These are phyloP conservation scores for Chaetogeoica ovagalla DNA, from an alignment of 2,888 invertebrate genomes.

Conservation along the genomic window DNA sequence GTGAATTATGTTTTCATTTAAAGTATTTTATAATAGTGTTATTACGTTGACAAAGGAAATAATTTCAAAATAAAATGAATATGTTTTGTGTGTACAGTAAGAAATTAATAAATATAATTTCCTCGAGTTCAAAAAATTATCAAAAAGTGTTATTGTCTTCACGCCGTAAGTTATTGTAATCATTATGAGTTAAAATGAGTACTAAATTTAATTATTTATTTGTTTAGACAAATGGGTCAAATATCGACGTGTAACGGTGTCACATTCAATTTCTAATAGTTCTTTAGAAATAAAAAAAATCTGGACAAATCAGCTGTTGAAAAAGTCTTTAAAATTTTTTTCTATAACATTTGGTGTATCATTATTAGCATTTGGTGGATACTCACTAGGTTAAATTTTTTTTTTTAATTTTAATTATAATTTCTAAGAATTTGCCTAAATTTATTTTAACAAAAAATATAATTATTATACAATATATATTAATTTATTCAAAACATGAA, in stretches of 20 bases:
- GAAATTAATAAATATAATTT: not conserved
- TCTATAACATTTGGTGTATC: conserved; percentile 28
- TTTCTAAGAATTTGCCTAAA: too few relatives aligned
- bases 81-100: not conserved
- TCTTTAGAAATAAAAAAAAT: not conserved
- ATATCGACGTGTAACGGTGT: not conserved
- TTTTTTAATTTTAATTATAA: not conserved
- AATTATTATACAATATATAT: too few relatives aligned
- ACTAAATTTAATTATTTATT: not conserved
- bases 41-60: not conserved
- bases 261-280: not conserved
- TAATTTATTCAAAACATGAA: too few relatives aligned
- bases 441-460: too few relatives aligned
- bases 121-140: conserved; percentile 7
- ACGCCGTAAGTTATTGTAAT: conserved; percentile 2
- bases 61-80: conserved; percentile 25
- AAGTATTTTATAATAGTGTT: not conserved
- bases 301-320: not conserved
- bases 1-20: too few relatives aligned
- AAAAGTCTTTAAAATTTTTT: conserved; percentile 12
- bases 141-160: not conserved
- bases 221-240: conserved; percentile 17
- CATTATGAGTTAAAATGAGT: not conserved
- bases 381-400: conserved; percentile 11
- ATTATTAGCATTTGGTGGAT: conserved; percentile 25